Evolutionary conservation across 2,888 invertebrate genomes (phyloP).

Genomic region (Notodonta dromedarius): DNA sequence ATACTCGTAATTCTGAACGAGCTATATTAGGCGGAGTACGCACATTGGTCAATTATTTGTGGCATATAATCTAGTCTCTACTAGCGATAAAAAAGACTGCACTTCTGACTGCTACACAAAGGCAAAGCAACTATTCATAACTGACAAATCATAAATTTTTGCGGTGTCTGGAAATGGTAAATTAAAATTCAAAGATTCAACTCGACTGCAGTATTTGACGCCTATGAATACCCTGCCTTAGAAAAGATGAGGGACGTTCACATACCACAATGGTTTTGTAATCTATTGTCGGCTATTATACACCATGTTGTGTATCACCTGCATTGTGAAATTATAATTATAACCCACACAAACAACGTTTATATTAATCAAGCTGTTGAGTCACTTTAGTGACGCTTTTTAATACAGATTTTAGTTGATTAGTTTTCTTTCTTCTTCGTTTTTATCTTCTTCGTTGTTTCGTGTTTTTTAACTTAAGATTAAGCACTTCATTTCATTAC

Average conservation of each 20-base stretch:
- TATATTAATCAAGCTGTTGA: slow-evolving; percentile 20
- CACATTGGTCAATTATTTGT: neutral
- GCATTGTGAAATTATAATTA: slow-evolving; percentile 40
- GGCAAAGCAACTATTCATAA: too few relatives aligned
- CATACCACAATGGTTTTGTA: slow-evolving; percentile 37
- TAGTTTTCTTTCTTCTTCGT: neutral
- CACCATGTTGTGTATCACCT: slow-evolving; percentile 29
- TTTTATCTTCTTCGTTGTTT: neutral
- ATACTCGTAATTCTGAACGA: slow-evolving; percentile 40
- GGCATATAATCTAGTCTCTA: too few relatives aligned
- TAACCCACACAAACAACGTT: slow-evolving; percentile 25
- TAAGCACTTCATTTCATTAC: too few relatives aligned
- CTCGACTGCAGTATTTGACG: too few relatives aligned
- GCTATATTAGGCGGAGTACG: neutral
- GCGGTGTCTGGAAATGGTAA: too few relatives aligned
- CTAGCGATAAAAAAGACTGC: too few relatives aligned
- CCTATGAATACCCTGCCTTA: neutral
- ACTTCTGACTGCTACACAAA: too few relatives aligned
- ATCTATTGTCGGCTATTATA: slow-evolving; percentile 29
- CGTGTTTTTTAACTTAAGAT: too few relatives aligned
- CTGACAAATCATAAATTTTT: too few relatives aligned
- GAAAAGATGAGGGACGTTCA: slow-evolving; percentile 41
- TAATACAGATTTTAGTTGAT: neutral
- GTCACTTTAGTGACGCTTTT: neutral
- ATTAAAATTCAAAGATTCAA: too few relatives aligned